Evolutionary conservation across 2,113 vertebrate species (phyloP).

Genomic region (Tylochromis polylepis): DNA sequence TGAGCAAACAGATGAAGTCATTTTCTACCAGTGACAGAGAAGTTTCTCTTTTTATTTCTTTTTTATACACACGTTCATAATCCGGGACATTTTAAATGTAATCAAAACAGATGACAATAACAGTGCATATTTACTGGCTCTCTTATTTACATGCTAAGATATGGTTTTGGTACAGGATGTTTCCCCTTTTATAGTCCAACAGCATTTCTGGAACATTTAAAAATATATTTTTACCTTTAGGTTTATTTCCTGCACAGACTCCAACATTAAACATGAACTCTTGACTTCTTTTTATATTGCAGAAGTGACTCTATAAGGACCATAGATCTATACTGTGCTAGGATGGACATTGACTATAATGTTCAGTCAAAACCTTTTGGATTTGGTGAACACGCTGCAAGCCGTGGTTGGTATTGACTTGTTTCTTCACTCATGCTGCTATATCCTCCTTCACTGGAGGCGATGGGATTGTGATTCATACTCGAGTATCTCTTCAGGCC

Average conservation of each 20-base stretch:
- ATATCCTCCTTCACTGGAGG: slow-evolving; percentile 22
- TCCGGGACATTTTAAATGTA: background rate
- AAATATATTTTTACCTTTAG: background rate
- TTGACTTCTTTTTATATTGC: background rate
- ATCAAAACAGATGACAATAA: background rate
- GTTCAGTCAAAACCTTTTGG: slow-evolving; percentile 19
- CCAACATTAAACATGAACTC: background rate
- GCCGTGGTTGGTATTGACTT: slow-evolving; percentile 24
- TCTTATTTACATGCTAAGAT: background rate
- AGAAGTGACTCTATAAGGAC: background rate
- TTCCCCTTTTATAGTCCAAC: background rate
- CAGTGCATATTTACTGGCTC: background rate
- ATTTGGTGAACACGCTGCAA: slow-evolving; percentile 9
- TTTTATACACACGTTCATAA: background rate
- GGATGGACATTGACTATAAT: slow-evolving; percentile 16
- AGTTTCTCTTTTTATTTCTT: background rate
- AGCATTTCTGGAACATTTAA: background rate
- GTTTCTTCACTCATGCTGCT: slow-evolving; percentile 19
- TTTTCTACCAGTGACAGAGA: background rate
- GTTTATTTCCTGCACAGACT: background rate
- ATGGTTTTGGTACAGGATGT: background rate
- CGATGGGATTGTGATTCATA: slow-evolving; percentile 18
- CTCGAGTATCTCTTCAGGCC: background rate
- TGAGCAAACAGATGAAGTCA: background rate
- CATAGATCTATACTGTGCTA: slow-evolving; percentile 10